Base-by-base conservation (phyloP, 2,113 vertebrate species). In the Smithornis capensis region DNA sequence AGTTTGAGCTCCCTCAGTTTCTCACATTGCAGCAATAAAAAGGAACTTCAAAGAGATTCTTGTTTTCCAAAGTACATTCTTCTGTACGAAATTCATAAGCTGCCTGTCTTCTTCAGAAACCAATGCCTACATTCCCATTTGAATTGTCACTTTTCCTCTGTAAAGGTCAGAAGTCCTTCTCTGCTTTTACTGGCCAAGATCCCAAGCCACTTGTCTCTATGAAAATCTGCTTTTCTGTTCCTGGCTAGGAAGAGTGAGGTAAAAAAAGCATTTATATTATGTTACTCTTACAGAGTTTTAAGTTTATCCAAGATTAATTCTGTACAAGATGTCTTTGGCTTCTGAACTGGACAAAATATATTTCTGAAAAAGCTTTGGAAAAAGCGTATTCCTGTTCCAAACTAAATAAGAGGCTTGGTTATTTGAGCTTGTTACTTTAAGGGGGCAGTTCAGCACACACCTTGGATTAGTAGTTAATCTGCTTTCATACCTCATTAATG, bases 401-500 rank as follows among this genome's bases (percentile, higher is more conserved):
- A 59, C 47, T 83, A 74, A 95, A 79, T 45, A 13, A 87, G 14
- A 12, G 27, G 10, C 77, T 91, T 50, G 40, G 64, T 45, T 83
- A 65, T 50, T 86, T 73, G 33, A 80, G 59, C 59, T 83, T 1
- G 0, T 56, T 71, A 52, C 31, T 89, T 77, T 59, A 44, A 89
- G 33, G 33, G 40, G 44, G 33, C 24, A 91, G 75, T 55, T 77
- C 70, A 49, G 18, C 35, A 37, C 5, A 67, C 14, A 89, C 45
- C 71, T 81, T 57, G 59, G 53, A 85, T 93, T 73, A 92, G 82
- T 9, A 73, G 55, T 57, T 91, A 69, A 95, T 83, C 85, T 93
- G 70, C 55, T 94, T 88, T 86, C 59, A 62, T 65, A 86, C 21
- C 35, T 92, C 71, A 67, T 86, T 96, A 86, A 83, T 55, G 45